These are phyloP conservation scores for Thecophora atra DNA, from an alignment of 2,888 invertebrate species.

Conservation along the genomic window DNA sequence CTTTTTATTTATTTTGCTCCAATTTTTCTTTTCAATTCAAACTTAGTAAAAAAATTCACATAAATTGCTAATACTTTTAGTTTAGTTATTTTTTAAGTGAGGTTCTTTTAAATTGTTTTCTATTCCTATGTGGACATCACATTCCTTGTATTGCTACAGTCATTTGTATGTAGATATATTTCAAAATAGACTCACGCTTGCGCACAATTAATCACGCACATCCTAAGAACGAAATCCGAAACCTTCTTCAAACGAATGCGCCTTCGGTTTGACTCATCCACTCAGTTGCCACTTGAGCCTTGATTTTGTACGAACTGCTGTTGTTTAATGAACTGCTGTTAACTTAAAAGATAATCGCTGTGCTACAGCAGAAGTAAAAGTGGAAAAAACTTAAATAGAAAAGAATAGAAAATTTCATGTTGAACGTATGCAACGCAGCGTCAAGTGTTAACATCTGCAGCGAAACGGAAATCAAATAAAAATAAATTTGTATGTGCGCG, in stretches of 20 bases:
- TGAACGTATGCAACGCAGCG: not conserved
- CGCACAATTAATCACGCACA: constrained; percentile 52
- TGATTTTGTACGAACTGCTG: not conserved
- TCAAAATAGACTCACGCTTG: constrained; percentile 49
- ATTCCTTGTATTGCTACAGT: too few species aligned
- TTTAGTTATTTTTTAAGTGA: too few species aligned
- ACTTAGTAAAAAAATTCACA: too few species aligned
- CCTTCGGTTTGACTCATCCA: not conserved
- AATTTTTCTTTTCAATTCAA: too few species aligned
- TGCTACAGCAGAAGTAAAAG: not conserved
- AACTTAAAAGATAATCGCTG: constrained; percentile 1
- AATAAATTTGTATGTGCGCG: too few species aligned
- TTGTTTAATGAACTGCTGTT: too few species aligned
- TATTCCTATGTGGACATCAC: too few species aligned
- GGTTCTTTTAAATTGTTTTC: too few species aligned
- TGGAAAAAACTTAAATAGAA: not conserved
- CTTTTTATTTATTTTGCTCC: too few species aligned
- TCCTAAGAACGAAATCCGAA: constrained; percentile 13
- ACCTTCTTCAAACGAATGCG: constrained; percentile 7
- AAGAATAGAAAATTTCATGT: not conserved
- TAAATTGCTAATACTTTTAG: too few species aligned
- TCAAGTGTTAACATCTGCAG: constrained; percentile 30
- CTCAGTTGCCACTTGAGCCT: constrained; percentile 4
- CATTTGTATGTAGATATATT: not conserved
- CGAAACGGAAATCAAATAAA: not conserved